These are phyloP conservation scores for Heliconius sara DNA, from an alignment of 2,888 invertebrate species.

Conservation along the genomic window DNA sequence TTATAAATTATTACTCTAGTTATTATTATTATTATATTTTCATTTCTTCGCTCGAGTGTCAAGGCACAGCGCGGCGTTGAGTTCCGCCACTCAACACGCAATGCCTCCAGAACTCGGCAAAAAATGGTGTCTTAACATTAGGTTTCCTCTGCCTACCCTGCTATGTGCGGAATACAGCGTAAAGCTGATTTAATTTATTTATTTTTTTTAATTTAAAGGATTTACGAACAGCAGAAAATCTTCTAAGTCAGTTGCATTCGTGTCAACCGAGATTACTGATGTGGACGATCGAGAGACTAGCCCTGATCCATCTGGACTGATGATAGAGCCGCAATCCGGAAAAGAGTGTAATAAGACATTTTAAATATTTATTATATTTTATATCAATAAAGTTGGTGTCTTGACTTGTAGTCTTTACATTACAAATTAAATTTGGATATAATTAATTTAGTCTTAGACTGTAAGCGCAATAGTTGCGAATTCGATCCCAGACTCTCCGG, in stretches of 20 bases:
- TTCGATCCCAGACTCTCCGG: neutral
- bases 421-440: neutral
- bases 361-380: neutral
- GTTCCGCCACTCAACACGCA: no score
- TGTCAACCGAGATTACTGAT: constrained; percentile 58
- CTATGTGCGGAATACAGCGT: no score
- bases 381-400: neutral
- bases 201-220: neutral
- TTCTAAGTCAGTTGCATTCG: constrained; percentile 75
- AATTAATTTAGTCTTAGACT: neutral
- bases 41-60: no score
- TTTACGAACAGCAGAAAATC: constrained; percentile 60
- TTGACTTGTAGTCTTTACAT: no score
- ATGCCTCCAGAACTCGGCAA: no score
- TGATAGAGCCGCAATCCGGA: constrained; percentile 57
- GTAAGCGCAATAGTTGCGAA: neutral
- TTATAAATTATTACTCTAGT: no score
- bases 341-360: constrained; percentile 45
- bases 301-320: constrained; percentile 57
- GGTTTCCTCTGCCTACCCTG: no score
- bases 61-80: no score
- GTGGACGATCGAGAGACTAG: constrained; percentile 48
- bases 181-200: no score
- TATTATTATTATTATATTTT: no score
- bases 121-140: no score